A percentile compares a stretch with the other conserved stretches of the same genome.
Evolutionary conservation across 2,888 invertebrate species (phyloP).

Genomic region (Ophion obscuratus): DNA sequence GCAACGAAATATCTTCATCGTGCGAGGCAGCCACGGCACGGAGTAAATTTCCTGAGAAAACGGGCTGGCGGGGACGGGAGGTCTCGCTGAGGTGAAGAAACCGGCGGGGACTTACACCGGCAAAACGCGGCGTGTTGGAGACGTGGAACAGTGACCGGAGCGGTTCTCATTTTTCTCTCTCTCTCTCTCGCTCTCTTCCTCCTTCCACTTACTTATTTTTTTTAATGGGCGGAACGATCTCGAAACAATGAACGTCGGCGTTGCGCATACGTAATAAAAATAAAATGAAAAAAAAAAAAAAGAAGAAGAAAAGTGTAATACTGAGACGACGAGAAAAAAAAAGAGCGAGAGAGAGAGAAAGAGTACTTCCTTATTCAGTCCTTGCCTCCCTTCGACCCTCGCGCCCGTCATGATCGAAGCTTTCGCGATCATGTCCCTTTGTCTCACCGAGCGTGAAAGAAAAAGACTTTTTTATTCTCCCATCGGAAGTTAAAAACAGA

Average conservation of each 20-base stretch:
- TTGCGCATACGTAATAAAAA: constrained; percentile 65
- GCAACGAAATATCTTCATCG: constrained; percentile 46
- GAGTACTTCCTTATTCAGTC: constrained; percentile 15
- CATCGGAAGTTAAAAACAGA: no score
- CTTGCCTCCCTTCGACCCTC: background rate
- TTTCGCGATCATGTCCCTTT: no score
- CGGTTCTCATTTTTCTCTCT: constrained; percentile 47
- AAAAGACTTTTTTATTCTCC: background rate
- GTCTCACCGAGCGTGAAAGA: background rate
- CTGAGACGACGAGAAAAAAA: constrained; percentile 11
- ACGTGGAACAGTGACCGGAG: constrained; percentile 46
- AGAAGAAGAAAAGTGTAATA: constrained; percentile 18
- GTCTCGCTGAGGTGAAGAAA: constrained; percentile 44
- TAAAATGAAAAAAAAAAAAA: constrained; percentile 21
- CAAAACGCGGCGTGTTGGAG: constrained; percentile 29
- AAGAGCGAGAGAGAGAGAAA: constrained; percentile 14
- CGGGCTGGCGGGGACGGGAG: background rate
- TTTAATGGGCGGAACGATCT: constrained; percentile 63
- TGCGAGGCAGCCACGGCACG: constrained; percentile 18
- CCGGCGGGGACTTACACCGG: constrained; percentile 23
- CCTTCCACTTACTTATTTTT: constrained; percentile 35
- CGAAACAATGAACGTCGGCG: constrained; percentile 66
- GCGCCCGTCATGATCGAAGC: no score
- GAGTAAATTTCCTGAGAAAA: constrained; percentile 48
- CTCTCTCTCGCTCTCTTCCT: constrained; percentile 3